Conservation (phyloP, 2,797 vertebrate genomes). For the Staurois parvus region DNA sequence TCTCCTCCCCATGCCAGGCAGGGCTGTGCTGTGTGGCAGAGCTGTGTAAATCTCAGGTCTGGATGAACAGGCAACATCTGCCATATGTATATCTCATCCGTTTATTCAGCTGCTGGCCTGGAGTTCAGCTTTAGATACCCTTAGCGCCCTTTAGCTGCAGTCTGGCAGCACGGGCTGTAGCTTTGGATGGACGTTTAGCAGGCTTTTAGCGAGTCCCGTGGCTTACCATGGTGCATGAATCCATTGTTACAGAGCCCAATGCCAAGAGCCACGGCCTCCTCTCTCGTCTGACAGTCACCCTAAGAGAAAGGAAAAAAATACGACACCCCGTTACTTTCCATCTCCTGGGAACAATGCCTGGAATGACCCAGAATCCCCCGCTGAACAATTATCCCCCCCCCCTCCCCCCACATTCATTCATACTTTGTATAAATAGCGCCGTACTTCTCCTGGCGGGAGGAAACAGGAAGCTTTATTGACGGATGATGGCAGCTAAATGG, state of each 20-base stretch:
- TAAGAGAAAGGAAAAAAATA: slow-evolving; percentile 73
- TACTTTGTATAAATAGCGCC: slow-evolving; percentile 56
- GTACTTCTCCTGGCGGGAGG: slow-evolving; percentile 51
- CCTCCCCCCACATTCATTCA: slow-evolving; percentile 28
- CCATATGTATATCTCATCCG: too few species aligned
- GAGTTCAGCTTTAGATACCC: too few species aligned
- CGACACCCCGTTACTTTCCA: slow-evolving; percentile 64
- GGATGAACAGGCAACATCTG: too few species aligned
- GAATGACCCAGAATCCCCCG: slow-evolving; percentile 52
- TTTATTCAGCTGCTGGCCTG: too few species aligned
- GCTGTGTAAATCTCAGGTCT: too few species aligned
- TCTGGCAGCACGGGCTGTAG: too few species aligned
- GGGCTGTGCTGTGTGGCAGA: too few species aligned
- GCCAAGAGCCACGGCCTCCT: slow-evolving; percentile 93
- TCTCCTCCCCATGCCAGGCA: too few species aligned
- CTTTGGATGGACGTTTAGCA: too few species aligned
- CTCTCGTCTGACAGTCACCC: slow-evolving; percentile 95
- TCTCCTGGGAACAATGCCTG: neutral
- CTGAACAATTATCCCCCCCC: slow-evolving; percentile 47
- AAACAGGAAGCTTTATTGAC: slow-evolving; percentile 19
- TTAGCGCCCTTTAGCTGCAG: too few species aligned
- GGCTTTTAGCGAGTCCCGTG: too few species aligned
- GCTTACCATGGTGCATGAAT: slow-evolving; percentile 97
- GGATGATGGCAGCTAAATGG: slow-evolving; percentile 47
- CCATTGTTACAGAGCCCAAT: slow-evolving; percentile 97